Conservation (phyloP, 2,113 vertebrate genomes). For the Hemichromis elongatus region DNA sequence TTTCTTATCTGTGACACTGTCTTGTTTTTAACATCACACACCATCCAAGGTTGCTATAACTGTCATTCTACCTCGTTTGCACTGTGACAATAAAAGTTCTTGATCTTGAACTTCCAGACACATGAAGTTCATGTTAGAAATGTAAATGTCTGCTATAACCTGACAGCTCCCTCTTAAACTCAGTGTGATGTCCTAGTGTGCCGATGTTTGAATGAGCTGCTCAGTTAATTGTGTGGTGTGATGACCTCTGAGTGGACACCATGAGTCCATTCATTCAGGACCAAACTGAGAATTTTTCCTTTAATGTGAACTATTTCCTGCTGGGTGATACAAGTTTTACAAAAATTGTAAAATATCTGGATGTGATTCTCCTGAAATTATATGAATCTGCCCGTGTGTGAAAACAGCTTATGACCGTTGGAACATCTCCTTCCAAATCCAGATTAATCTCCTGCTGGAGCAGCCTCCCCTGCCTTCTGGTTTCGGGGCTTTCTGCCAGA, state of each 20-base stretch:
- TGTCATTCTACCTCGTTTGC: neutral
- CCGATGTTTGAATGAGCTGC: neutral
- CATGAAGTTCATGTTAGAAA: neutral
- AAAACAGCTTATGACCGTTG: neutral
- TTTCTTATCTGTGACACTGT: neutral
- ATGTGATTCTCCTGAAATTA: neutral
- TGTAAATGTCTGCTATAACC: neutral
- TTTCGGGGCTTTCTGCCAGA: neutral
- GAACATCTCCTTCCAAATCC: neutral
- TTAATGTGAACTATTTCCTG: neutral
- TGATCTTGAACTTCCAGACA: neutral
- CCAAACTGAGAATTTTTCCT: neutral
- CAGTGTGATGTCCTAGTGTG: neutral
- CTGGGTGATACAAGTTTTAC: neutral
- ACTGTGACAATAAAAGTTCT: neutral
- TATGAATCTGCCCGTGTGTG: neutral
- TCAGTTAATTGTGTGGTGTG: neutral
- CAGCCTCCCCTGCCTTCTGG: neutral
- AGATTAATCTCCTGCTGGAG: neutral
- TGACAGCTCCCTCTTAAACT: neutral
- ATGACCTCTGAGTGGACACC: neutral
- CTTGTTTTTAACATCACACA: neutral
- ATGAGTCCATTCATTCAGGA: neutral
- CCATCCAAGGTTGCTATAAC: accelerated
- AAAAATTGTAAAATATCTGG: neutral